These are phyloP conservation scores for Tachina lurida DNA, from an alignment of 2,888 invertebrate genomes.

Conservation along the genomic window DNA sequence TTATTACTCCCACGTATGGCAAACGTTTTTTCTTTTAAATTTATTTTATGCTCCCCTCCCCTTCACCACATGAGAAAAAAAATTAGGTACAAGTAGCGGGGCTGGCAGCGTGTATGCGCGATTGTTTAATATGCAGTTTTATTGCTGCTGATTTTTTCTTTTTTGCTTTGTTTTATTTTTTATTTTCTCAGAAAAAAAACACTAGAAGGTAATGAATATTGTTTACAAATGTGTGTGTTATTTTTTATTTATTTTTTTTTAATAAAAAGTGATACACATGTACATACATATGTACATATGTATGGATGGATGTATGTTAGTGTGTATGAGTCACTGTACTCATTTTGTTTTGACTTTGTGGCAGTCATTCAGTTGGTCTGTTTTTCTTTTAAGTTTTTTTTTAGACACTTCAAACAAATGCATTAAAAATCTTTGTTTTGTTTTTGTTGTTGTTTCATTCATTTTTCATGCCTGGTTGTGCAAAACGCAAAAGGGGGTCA, in stretches of 20 bases:
- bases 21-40: constrained; percentile 3
- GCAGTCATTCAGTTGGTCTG: constrained; percentile 56
- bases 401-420: constrained; percentile 52
- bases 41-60: not conserved
- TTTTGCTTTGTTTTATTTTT: constrained; percentile 30
- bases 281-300: too few relatives aligned
- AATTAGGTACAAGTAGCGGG: not conserved
- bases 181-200: constrained; percentile 24
- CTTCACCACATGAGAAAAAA: too few relatives aligned
- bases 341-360: constrained; percentile 56
- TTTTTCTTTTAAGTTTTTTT: constrained; percentile 22
- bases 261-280: constrained; percentile 1
- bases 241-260: not conserved
- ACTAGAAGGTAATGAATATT: constrained; percentile 40
- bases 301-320: not conserved
- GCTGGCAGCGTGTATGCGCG: not conserved
- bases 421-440: constrained; percentile 48
- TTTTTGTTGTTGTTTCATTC: constrained; percentile 46
- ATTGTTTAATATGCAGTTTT: constrained; percentile 41
- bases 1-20: constrained; percentile 38
- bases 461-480: constrained; percentile 35
- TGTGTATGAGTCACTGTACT: constrained; percentile 68
- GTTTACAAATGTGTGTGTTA: not conserved
- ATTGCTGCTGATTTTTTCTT: constrained; percentile 29
- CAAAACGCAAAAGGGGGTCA: constrained; percentile 62